Base-by-base conservation (phyloP, 2,113 vertebrate genomes). In the Oryctolagus cuniculus region DNA sequence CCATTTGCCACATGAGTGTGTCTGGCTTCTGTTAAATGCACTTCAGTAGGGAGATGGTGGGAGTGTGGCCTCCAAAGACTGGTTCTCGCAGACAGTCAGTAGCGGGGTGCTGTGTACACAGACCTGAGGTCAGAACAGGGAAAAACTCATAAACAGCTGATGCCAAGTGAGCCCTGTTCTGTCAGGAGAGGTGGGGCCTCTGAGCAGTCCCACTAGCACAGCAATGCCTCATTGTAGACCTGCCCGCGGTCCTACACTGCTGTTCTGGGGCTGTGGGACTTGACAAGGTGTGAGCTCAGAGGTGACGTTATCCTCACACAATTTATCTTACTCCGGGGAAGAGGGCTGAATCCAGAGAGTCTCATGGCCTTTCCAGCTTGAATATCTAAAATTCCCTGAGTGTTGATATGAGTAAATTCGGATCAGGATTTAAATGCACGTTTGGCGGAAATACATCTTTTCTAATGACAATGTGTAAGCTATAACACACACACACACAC, bases 221-320 rank as follows among this genome's bases (percentile, higher is more conserved):
- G 9, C 8, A 10, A 5, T 10, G 8, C 2, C 9, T 2, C 6
- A 1, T n/a, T 69, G 10, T 25, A 61, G 36, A 16, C 2, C 4
- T 15, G 7, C n/a, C 34, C 66, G 29, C 9, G 17, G 73, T 0
- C 12, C 58, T 6, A 31, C 17, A 5, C 34, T 1, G 2, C 5
- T 21, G 36, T 8, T 61, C 1, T n/a, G 8, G 16, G 53, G 3
- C 21, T 4, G 16, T 2, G 10, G 12, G 31, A 53, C 75, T 72
- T 31, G 22, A 19, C 6, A 9, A 25, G 2, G 7, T 6, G 15
- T 13, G 31, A 6, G 19, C 49, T 69, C 87, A 69, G 34, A 31
- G 6, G 6, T 4, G 9, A 17, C n/a, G 8, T 10, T 36, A 34
- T 21, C n/a, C 11, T 34, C 22, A 25, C 15, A 2, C 36, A 9